Evolutionary conservation across 35 echinoderm and acorn worm species (phyloP), one percentile per base, ranked within the genome.

Genomic region (Lytechinus pictus): DNA sequence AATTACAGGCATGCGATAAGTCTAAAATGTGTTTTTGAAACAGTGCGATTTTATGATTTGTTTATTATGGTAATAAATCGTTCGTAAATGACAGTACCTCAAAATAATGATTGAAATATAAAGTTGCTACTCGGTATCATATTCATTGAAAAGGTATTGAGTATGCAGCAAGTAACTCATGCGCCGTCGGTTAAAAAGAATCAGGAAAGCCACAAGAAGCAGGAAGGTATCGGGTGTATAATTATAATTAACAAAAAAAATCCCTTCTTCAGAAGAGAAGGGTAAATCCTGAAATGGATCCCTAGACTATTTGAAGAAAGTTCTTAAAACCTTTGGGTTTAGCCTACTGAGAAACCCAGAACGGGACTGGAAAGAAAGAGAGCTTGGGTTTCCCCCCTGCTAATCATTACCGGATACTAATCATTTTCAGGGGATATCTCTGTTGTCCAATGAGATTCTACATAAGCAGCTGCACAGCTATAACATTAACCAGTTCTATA

Each of bases 361-460:
- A n/a, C 19, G 14, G 66, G 66, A 24, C 21, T 24, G n/a, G 14
- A 79, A 24, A 79, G 66, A 79, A n/a, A 54, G 6, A 90, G 11
- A 90, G 88, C 13, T 90, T 27, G 88, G 88, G 88, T 90, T 90
- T 90, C 88, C 88, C 88, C 88, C 88, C 88, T 90, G 4, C 52
- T 90, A 52, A 90, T 90, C 88, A 44, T 90, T 44, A 21, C 88
- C 29, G 88, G 88, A 90, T 90, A 90, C 52, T n/a, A 12, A 44
- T 44, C 1, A 90, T 90, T 90, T 90, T 52, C 88, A 33, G 27
- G 52, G 29, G 88, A 90, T 90, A 44, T 54, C 66, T n/a, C 21
- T 79, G 66, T 79, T 79, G 16, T 24, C n/a, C 66, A 24, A 79
- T 79, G 66, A 24, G 19, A 24, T 79, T 79, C n/a, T 44, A 44